Conservation (phyloP, 1,140 invertebrate species). For the Lepidurus couesii region DNA sequence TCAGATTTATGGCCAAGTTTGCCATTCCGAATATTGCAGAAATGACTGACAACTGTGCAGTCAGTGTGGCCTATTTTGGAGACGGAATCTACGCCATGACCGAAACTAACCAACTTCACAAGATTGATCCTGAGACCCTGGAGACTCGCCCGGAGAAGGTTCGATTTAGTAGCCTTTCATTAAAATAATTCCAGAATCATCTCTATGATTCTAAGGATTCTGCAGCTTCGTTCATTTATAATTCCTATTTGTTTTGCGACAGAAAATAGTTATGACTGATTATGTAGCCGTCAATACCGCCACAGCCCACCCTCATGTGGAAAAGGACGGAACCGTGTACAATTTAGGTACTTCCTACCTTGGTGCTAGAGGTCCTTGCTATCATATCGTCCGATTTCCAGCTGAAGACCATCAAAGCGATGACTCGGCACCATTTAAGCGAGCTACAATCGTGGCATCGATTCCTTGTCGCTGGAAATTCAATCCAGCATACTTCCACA, state of each 20-base stretch:
- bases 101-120: constrained; percentile 44
- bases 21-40: constrained; percentile 24
- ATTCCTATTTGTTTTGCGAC: constrained; percentile 26
- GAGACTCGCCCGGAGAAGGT: constrained; percentile 42
- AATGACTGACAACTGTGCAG: constrained; percentile 44
- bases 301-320: constrained; percentile 46
- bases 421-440: constrained; percentile 39
- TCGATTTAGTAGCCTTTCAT: no score
- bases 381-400: constrained; percentile 42
- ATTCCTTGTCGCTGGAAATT: constrained; percentile 45
- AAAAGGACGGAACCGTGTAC: constrained; percentile 44
- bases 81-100: constrained; percentile 48
- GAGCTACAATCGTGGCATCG: constrained; percentile 41
- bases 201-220: not conserved
- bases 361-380: constrained; percentile 38
- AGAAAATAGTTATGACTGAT: constrained; percentile 39
- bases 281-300: constrained; percentile 43
- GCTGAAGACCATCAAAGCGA: constrained; percentile 22
- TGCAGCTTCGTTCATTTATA: constrained; percentile 31
- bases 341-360: constrained; percentile 44
- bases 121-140: constrained; percentile 45
- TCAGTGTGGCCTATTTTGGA: constrained; percentile 43
- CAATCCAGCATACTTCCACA: constrained; percentile 47
- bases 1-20: constrained; percentile 28
- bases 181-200: no score